phyloP scores from a whole-genome alignment of 2,888 invertebrate species.

The Patella depressa region DNA sequence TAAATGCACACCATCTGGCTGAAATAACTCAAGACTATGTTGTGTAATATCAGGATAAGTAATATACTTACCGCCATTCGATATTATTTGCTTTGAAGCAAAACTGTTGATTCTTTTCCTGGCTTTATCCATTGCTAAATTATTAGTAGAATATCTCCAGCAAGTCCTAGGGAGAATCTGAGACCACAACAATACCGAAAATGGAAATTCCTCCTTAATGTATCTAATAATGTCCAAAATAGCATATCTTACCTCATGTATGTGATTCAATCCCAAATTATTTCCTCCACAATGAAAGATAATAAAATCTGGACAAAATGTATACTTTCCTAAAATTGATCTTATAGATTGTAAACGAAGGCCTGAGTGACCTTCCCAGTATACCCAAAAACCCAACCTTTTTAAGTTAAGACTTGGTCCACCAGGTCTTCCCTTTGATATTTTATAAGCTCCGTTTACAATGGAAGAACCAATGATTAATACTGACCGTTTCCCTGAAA shows the following conservation, averaged over 20 bases:
- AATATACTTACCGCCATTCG: background rate
- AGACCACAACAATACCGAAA: background rate
- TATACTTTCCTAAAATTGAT: too few relatives aligned
- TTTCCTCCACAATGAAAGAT: background rate
- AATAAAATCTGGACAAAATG: background rate
- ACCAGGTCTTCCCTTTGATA: background rate
- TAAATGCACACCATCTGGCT: too few relatives aligned
- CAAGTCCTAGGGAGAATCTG: background rate
- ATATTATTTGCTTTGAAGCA: background rate
- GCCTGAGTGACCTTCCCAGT: background rate
- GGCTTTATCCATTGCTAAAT: background rate
- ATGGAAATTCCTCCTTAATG: background rate
- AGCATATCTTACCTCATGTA: background rate
- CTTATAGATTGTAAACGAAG: background rate
- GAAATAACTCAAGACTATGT: too few relatives aligned
- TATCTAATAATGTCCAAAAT: background rate
- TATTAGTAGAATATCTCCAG: slow-evolving; percentile 1
- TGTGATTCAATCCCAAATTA: background rate
- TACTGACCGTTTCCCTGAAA: background rate
- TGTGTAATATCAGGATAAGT: too few relatives aligned
- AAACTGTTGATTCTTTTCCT: background rate
- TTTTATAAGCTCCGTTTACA: too few relatives aligned
- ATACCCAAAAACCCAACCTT: background rate
- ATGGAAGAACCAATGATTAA: background rate
- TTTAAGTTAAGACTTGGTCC: background rate